Base-by-base conservation (phyloP, 2,113 vertebrate genomes). In the Ammodytes dubius region DNA sequence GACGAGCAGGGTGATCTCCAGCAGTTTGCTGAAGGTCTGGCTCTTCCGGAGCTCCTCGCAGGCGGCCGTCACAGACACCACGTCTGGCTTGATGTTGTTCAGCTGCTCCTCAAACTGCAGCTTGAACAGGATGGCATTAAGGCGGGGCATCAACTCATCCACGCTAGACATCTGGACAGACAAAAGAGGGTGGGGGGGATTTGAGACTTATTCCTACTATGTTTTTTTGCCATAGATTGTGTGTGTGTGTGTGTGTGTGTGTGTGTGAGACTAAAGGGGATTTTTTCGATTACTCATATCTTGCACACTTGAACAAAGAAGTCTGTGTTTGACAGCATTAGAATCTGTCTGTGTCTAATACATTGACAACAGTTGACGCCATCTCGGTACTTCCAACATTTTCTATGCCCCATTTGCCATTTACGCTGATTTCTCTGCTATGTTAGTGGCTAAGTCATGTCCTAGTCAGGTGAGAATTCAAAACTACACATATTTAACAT, bases 1-100 rank as follows among this genome's bases (percentile, higher is more conserved):
- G 0, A 98, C 82, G 1, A 98, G 92, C 52, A 98, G 94, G 47
- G 93, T 96, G 57, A 98, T 87, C 91, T 97, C 86, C 45, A 98
- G 92, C 46, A 98, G 91, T 79, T 82, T 93, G 59, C 95, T 37
- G 83, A 98, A 98, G 85, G 27, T 92, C 77, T 96, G 27, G 27
- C 97, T 97, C 84, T 96, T 94, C 1, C 80, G 93, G 39, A 98
- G 70, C 82, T 98, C 97, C 84, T 98, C 97, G 3, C 97, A 98
- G 0, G 97, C 97, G 0, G 97, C 97, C 0, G 96, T 97, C 75
- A 98, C 97, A 0, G 97, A 95, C 70, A 98, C 97, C 6, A 98
- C 95, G 77, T 98, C 96, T 0, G 97, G 97, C 91, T 98, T 98
- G 70, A 98, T 93, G 82, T 97, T 98, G 90, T 96, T 97, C 53